phyloP scores from a whole-genome alignment of 2,113 vertebrate genomes.

The Istiophorus platypterus region DNA sequence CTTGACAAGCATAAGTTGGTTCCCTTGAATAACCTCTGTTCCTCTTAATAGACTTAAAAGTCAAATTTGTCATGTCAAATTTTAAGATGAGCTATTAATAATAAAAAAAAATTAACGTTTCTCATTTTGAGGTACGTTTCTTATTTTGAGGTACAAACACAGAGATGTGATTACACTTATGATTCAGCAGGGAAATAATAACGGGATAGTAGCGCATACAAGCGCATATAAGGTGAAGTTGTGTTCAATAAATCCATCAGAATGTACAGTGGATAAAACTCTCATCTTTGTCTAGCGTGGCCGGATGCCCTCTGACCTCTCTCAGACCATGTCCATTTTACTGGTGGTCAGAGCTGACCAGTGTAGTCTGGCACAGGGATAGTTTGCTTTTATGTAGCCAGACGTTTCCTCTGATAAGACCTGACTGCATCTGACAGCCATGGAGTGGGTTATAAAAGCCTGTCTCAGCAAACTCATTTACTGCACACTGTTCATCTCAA shows the following conservation, averaged over 20 bases:
- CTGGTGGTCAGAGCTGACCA: slow-evolving; percentile 60
- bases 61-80: slow-evolving; percentile 6
- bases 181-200: slow-evolving; percentile 51
- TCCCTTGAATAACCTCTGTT: slow-evolving; percentile 6
- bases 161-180: slow-evolving; percentile 60
- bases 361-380: slow-evolving; percentile 52
- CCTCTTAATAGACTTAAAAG: slow-evolving; percentile 3
- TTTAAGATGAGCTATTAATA: slow-evolving; percentile 22
- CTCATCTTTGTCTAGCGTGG: neutral
- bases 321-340: slow-evolving; percentile 49
- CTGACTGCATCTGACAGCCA: slow-evolving; percentile 63
- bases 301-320: slow-evolving; percentile 44
- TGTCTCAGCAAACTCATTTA: slow-evolving; percentile 69
- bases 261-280: neutral
- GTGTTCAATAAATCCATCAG: slow-evolving; percentile 40
- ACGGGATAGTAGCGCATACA: slow-evolving; percentile 47
- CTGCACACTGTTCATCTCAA: slow-evolving; percentile 54
- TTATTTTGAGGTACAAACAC: slow-evolving; percentile 36
- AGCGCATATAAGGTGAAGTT: slow-evolving; percentile 33
- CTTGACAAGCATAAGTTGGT: slow-evolving; percentile 1
- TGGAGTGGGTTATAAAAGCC: slow-evolving; percentile 66
- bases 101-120: slow-evolving; percentile 19
- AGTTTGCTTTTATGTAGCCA: slow-evolving; percentile 59
- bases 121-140: too few species aligned
- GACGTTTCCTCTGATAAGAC: slow-evolving; percentile 74